Evolutionary conservation across 2,888 invertebrate genomes (phyloP).

Genomic region (Conistra vaccinii): DNA sequence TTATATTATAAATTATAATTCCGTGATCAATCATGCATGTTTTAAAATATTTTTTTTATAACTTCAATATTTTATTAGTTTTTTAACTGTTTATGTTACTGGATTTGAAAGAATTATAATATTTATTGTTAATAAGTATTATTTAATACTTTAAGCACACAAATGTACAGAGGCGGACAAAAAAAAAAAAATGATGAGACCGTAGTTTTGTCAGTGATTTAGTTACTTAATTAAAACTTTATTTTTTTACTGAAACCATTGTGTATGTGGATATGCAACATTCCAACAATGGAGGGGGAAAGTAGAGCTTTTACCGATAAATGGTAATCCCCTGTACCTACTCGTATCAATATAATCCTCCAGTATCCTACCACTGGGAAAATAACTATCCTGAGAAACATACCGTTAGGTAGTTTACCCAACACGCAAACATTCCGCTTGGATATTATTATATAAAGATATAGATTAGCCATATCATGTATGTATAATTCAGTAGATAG

Average conservation of each 20-base stretch:
- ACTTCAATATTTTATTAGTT: constrained; percentile 28
- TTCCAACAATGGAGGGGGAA: not conserved
- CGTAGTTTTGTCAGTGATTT: not conserved
- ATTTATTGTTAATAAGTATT: too few relatives aligned
- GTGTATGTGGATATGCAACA: not conserved
- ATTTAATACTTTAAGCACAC: too few relatives aligned
- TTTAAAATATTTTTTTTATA: constrained; percentile 14
- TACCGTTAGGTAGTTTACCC: constrained; percentile 39
- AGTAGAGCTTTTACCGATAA: constrained; percentile 14
- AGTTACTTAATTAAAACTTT: not conserved
- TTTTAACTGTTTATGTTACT: constrained; percentile 20
- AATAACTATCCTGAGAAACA: constrained; percentile 47
- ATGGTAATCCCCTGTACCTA: constrained; percentile 6
- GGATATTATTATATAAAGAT: constrained; percentile 40
- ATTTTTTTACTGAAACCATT: not conserved
- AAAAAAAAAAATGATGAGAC: too few relatives aligned
- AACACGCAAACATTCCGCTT: constrained; percentile 41
- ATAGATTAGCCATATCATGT: constrained; percentile 51
- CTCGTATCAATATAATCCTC: constrained; percentile 40
- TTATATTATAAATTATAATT: constrained; percentile 38
- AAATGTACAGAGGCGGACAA: too few relatives aligned
- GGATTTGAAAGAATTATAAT: constrained; percentile 24
- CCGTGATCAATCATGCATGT: constrained; percentile 52
- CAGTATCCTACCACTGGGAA: constrained; percentile 32
- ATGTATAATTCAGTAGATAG: constrained; percentile 57